Evolutionary conservation across 2,797 vertebrate species (phyloP), one percentile per base, ranked within the genome.

Genomic region (Micromesistius poutassou): DNA sequence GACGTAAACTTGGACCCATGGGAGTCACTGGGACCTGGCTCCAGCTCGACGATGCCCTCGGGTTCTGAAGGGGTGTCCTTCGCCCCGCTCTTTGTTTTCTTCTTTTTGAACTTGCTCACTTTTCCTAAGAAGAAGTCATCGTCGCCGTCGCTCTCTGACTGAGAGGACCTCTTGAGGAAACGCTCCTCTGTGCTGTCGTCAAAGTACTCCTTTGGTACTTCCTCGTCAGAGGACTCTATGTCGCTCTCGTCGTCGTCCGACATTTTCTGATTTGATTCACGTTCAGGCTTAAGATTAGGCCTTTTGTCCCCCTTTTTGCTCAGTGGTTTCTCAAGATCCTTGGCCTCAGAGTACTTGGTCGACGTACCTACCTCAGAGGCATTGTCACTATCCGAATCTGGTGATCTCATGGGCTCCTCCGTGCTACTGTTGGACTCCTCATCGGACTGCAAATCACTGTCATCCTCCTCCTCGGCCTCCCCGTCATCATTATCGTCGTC

Each of bases 141-240:
- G 0, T 90, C 95, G 0, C 93, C 92, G 0, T 96, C 96, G 36
- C 94, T 95, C 73, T 94, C 97, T 16, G 97, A 97, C 80, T 93
- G 87, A 35, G 97, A 97, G 0, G 96, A 95, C 80, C 96, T 95
- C 77, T 96, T 97, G 82, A 87, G 94, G 92, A 98, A 99, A 4
- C 98, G 96, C 79, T 99, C 97, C 85, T 99, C 97, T 0, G 97
- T 99, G 88, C 97, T 98, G 86, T 99, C 98, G 74, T 99, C 97
- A 80, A 97, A 99, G 86, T 97, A 97, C 19, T 96, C 95, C 77
- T 95, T 94, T 46, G 95, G 93, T 72, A 94, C 93, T 40, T 95
- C 93, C 72, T 95, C 93, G 35, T 87, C 89, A 38, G 90, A 92
- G 22, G 84, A 87, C 81, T 96, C 94, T 1, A 91, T 76, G 72